Percentiles rank a stretch among this genome's conserved stretches.
Evolutionary conservation across 2,113 vertebrate genomes (phyloP).

Genomic region (Suricata suricatta): DNA sequence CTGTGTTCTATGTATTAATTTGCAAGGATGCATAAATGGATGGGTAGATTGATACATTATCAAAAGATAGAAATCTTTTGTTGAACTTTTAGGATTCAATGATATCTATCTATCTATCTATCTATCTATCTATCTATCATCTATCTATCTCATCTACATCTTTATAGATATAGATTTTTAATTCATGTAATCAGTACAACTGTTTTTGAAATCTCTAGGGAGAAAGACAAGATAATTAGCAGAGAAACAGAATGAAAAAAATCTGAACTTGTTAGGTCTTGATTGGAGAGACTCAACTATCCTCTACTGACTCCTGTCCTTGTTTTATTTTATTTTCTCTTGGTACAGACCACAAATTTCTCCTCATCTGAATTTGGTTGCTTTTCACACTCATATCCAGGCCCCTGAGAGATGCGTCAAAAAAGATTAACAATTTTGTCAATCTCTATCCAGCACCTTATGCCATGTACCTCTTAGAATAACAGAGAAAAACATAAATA

Average conservation of each 20-base stretch:
- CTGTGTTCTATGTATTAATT: not conserved
- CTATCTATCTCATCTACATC: too few species aligned
- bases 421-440: conserved; percentile 1
- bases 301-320: not conserved
- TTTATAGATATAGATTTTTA: not conserved
- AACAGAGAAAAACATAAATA: not conserved
- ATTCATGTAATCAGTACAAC: not conserved
- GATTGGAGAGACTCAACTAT: not conserved
- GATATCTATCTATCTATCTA: not conserved
- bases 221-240: not conserved
- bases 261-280: not conserved
- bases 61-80: not conserved
- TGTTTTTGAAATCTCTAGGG: not conserved
- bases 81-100: not conserved
- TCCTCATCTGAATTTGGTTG: not conserved
- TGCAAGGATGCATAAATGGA: not conserved
- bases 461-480: not conserved
- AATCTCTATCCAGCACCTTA: not conserved
- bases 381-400: not conserved
- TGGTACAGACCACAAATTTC: not conserved
- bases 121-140: too few species aligned
- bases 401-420: not conserved
- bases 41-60: not conserved
- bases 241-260: not conserved
- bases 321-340: not conserved